Conservation (phyloP, 2,888 invertebrate genomes). For the Ptychoptera albimana region DNA sequence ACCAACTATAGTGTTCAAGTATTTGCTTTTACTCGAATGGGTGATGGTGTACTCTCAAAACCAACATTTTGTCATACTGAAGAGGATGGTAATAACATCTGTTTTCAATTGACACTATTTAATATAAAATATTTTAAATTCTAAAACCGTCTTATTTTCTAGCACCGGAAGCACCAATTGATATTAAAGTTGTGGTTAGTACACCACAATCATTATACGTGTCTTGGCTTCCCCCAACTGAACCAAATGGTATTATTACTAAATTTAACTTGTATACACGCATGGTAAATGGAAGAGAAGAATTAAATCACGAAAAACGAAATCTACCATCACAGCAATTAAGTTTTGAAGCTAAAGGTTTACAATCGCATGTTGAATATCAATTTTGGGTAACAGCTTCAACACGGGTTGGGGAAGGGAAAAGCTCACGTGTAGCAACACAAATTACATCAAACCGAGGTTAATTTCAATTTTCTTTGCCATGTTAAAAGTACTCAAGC, state of each 20-base stretch:
- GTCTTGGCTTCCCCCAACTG: conserved; percentile 59
- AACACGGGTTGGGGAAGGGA: conserved; percentile 62
- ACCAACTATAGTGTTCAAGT: conserved; percentile 73
- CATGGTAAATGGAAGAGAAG: conserved; percentile 49
- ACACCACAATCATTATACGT: conserved; percentile 57
- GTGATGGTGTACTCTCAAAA: conserved; percentile 53
- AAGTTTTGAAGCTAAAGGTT: conserved; percentile 47
- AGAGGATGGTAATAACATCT: conserved; percentile 46
- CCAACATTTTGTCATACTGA: conserved; percentile 58
- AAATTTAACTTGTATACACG: conserved; percentile 58
- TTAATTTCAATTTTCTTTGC: too few species aligned
- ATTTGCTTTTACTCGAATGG: conserved; percentile 59
- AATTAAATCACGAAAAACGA: conserved; percentile 50
- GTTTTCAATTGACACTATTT: neutral
- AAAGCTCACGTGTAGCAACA: conserved; percentile 49
- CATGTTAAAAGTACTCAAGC: too few species aligned
- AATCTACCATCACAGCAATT: conserved; percentile 46
- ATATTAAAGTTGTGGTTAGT: conserved; percentile 63
- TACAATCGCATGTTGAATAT: conserved; percentile 54
- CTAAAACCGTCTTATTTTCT: conserved; percentile 6
- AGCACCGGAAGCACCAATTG: conserved; percentile 66
- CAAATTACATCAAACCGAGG: conserved; percentile 44
- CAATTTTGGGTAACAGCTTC: conserved; percentile 67
- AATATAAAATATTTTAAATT: neutral
- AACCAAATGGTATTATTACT: conserved; percentile 60